phyloP scores from a whole-genome alignment of 2,888 invertebrate genomes.

The Pelosia muscerda region DNA sequence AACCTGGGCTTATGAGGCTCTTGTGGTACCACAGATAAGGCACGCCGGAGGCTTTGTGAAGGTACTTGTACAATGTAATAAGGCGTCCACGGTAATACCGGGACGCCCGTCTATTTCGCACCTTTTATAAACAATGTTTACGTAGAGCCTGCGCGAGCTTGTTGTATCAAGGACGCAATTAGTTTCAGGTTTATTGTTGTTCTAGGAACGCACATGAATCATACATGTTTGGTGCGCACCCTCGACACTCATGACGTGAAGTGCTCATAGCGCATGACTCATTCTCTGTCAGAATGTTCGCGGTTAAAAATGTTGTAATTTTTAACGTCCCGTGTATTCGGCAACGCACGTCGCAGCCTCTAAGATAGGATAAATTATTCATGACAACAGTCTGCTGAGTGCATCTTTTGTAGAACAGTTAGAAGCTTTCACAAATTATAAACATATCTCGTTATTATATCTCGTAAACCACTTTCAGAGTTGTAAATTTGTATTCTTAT shows the following conservation, averaged over 20 bases:
- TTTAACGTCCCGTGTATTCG: slow-evolving; percentile 38
- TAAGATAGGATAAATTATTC: slow-evolving; percentile 45
- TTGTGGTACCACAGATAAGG: slow-evolving; percentile 80
- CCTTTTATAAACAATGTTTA: slow-evolving; percentile 76
- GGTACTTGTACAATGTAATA: slow-evolving; percentile 79
- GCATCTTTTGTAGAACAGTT: slow-evolving; percentile 35
- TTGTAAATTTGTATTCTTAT: slow-evolving; percentile 26
- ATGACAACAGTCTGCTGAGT: slow-evolving; percentile 31
- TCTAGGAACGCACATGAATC: slow-evolving; percentile 48
- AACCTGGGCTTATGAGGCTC: slow-evolving; percentile 81
- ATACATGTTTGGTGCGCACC: slow-evolving; percentile 38
- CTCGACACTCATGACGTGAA: slow-evolving; percentile 31
- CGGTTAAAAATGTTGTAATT: slow-evolving; percentile 44
- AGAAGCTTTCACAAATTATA: slow-evolving; percentile 24
- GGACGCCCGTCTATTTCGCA: slow-evolving; percentile 67
- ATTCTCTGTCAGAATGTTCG: slow-evolving; percentile 27
- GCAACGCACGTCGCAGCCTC: slow-evolving; percentile 33
- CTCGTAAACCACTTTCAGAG: slow-evolving; percentile 17
- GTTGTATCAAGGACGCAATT: slow-evolving; percentile 71
- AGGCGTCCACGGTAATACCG: slow-evolving; percentile 72
- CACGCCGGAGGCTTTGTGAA: slow-evolving; percentile 79
- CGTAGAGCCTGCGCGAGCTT: slow-evolving; percentile 57
- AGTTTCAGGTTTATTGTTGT: slow-evolving; percentile 60
- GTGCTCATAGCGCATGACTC: background rate
- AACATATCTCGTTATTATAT: slow-evolving; percentile 24